Conservation (phyloP, 2,888 invertebrate genomes). For the Allacma fusca region DNA sequence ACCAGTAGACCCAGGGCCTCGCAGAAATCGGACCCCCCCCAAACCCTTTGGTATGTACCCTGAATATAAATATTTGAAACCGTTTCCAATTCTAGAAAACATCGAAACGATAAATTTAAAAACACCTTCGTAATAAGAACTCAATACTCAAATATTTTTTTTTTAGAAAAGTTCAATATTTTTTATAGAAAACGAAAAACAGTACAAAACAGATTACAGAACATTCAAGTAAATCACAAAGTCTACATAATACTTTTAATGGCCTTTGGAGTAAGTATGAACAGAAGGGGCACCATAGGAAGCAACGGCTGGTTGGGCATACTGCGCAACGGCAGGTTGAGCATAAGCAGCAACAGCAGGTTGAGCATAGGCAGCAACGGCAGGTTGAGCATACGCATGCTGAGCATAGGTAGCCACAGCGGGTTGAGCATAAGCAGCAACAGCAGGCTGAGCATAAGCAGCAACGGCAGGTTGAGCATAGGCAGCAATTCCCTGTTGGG, state of each 20-base stretch:
- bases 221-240: slow-evolving; percentile 38
- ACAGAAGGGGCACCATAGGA: slow-evolving; percentile 43
- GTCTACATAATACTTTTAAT: slow-evolving; percentile 22
- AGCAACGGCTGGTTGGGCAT: slow-evolving; percentile 23
- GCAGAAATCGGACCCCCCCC: too few relatives aligned
- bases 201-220: slow-evolving; percentile 26
- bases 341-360: slow-evolving; percentile 30
- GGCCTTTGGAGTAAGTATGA: slow-evolving; percentile 37
- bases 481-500: slow-evolving; percentile 27
- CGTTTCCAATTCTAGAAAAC: too few relatives aligned
- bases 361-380: slow-evolving; percentile 32
- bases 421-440: slow-evolving; percentile 27
- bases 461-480: slow-evolving; percentile 33
- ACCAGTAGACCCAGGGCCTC: too few relatives aligned
- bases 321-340: slow-evolving; percentile 20
- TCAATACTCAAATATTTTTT: too few relatives aligned
- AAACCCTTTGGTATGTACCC: too few relatives aligned
- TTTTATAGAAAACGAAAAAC: too few relatives aligned
- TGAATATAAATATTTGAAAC: too few relatives aligned
- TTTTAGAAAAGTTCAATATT: too few relatives aligned
- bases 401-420: slow-evolving; percentile 24
- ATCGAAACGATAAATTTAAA: too few relatives aligned
- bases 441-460: slow-evolving; percentile 36
- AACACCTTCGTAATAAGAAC: too few relatives aligned
- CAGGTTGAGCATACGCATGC: too few relatives aligned